These are phyloP conservation scores for Gortyna flavago DNA, from an alignment of 2,888 invertebrate species.

Conservation along the genomic window DNA sequence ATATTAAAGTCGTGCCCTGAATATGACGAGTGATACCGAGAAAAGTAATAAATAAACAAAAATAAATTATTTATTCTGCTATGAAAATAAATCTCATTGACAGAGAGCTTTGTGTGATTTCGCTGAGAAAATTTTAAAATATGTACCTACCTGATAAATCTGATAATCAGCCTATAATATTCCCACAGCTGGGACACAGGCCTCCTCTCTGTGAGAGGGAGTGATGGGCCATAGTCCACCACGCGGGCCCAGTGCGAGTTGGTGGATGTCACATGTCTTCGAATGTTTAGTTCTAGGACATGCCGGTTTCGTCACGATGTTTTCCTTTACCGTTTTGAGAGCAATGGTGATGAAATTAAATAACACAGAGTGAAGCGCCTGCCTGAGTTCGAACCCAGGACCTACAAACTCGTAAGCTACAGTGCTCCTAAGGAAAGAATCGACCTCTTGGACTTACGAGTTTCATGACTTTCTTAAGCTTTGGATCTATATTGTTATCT, in stretches of 20 bases:
- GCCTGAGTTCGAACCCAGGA: too few species aligned
- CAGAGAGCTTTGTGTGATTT: not conserved
- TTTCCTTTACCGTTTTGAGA: not conserved
- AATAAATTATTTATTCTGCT: constrained; percentile 21
- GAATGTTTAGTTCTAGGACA: not conserved
- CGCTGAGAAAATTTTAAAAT: constrained; percentile 12
- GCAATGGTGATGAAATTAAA: too few species aligned
- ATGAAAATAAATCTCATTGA: constrained; percentile 41
- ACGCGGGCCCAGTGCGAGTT: not conserved
- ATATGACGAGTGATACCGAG: constrained; percentile 36
- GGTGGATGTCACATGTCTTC: not conserved
- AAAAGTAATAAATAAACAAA: constrained; percentile 33
- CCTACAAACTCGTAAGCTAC: too few species aligned
- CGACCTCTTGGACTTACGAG: too few species aligned
- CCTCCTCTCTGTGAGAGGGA: too few species aligned
- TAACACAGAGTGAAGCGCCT: too few species aligned
- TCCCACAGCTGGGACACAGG: too few species aligned
- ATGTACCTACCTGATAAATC: not conserved
- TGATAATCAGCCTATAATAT: too few species aligned
- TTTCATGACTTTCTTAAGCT: too few species aligned
- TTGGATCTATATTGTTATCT: not conserved
- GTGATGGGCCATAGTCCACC: too few species aligned
- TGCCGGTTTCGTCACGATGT: not conserved
- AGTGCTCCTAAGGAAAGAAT: too few species aligned
- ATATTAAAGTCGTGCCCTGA: constrained; percentile 55